phyloP scores from a whole-genome alignment of 2,113 vertebrate genomes.

The Riparia riparia region DNA sequence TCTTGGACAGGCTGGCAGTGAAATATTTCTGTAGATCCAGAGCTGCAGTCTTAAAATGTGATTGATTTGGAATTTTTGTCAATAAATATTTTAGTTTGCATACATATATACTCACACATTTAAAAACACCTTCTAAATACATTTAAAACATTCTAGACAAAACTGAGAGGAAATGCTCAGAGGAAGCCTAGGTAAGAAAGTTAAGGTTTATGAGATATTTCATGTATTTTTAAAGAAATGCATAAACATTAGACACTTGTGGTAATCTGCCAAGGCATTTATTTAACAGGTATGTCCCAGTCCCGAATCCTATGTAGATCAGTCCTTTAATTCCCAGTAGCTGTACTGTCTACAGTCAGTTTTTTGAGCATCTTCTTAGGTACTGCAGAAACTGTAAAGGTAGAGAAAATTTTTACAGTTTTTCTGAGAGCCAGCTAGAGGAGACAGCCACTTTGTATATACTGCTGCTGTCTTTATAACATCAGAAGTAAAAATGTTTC shows the following conservation, averaged over 20 bases:
- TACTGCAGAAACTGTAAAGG: background rate
- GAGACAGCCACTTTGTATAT: background rate
- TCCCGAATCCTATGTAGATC: background rate
- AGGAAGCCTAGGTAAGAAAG: background rate
- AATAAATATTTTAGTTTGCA: background rate
- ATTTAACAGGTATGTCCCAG: background rate
- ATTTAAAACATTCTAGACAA: background rate
- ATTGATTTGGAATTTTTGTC: background rate
- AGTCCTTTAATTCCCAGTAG: background rate
- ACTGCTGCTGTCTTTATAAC: background rate
- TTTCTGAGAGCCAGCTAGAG: background rate
- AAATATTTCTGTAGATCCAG: background rate
- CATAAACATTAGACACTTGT: rapidly evolving
- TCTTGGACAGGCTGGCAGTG: background rate
- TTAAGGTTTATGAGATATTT: background rate
- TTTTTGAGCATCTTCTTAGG: background rate
- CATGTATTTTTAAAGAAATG: background rate
- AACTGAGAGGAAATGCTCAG: background rate
- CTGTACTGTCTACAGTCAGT: background rate
- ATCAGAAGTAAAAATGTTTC: background rate
- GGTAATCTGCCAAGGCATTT: background rate
- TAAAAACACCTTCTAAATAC: background rate
- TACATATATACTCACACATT: background rate
- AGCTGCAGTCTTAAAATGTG: background rate
- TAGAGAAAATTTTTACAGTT: background rate